These are phyloP conservation scores for Saimiri boliviensis DNA, from an alignment of 2,113 vertebrate species.

Conservation along the genomic window DNA sequence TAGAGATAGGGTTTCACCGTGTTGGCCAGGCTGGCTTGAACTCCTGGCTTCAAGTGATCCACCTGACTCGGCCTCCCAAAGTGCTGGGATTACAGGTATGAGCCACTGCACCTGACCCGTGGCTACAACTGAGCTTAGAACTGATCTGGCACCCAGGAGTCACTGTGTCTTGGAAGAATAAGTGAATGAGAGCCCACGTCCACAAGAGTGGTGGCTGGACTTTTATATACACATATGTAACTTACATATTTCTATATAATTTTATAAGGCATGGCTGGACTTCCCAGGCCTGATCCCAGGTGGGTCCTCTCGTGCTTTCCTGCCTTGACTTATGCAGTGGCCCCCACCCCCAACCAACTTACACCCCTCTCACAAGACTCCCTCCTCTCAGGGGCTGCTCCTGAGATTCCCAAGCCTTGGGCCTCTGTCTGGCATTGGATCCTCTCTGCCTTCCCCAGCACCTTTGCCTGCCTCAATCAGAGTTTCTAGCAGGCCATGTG, in stretches of 20 bases:
- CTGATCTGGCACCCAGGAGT: not conserved
- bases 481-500: not conserved
- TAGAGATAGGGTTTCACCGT: no score
- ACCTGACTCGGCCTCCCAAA: no score
- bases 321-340: not conserved
- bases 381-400: not conserved
- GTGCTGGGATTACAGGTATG: no score
- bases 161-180: not conserved
- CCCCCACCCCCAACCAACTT: no score
- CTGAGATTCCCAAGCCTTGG: not conserved
- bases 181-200: no score
- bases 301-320: not conserved
- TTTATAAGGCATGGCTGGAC: not conserved
- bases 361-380: not conserved
- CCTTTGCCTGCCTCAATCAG: not conserved
- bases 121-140: not conserved
- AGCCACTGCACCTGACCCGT: no score
- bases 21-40: no score
- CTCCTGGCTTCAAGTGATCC: no score
- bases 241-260: not conserved
- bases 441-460: not conserved
- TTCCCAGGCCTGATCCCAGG: fast-evolving
- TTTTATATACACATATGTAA: no score
- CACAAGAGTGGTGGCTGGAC: no score
- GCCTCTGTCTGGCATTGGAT: not conserved